Base-by-base conservation (phyloP, 2,888 invertebrate genomes). In the Mesopsocus fuscifrons region DNA sequence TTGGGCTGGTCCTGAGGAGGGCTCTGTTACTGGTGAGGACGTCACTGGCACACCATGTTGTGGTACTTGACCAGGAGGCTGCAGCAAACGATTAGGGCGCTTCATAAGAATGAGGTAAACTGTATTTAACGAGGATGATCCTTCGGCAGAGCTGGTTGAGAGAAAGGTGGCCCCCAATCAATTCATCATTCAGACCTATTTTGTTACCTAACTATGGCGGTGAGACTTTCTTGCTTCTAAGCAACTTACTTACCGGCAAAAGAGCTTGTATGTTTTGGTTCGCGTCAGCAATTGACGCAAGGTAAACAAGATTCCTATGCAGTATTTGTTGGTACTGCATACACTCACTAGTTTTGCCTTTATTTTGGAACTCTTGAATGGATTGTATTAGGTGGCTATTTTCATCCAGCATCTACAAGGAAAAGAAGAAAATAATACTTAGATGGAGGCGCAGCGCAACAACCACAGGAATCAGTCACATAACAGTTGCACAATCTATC, bases 331-430 rank as follows among this genome's bases (percentile, higher is more conserved):
- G 94, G 60, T 88, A 89, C 66, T 88, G 88, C 59, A 87, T 73
- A 57, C 88, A 88, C 67, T 95, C 94, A 62, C 84, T 78, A 16
- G 80, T 69, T 61, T 92, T 92, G 46, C 94, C 95, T 67, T 91
- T 91, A 50, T 77, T 83, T 65, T 97, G 95, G 64, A 81, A 94
- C 53, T 97, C 95, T 61, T 91, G 85, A 57, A 97, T 94, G 6
- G 89, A 88, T 67, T 94, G 89, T 54, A 97, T 95, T 34, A 97
- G 69, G 59, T 92, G 89, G 53, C 85, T 85, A 62, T 97, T 97
- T 64, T 97, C 97, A 66, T 97, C 95, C 47, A 97, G 69, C 75
- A 97, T 81, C 73, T 94, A 57, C 11, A 55, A 49, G 20, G 43
- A 41, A 45, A 44, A 43, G 34, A 18, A n/a, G n/a, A n/a, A n/a